Percentiles rank a stretch among this genome's conserved stretches.
These are phyloP conservation scores for Bombus pyrosoma DNA, from an alignment of 1,140 invertebrate genomes.

Conservation along the genomic window DNA sequence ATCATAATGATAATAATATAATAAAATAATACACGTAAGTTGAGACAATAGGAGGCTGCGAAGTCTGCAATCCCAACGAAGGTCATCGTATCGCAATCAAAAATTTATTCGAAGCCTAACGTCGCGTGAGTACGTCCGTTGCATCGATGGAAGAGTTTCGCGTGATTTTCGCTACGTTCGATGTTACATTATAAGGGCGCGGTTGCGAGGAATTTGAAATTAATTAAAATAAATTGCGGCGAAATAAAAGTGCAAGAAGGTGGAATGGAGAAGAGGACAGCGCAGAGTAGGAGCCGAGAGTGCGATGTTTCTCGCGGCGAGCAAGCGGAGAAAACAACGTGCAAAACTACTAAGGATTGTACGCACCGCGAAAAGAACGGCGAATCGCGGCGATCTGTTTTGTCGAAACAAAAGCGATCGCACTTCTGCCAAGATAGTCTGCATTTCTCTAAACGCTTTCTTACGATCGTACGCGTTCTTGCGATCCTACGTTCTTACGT, in stretches of 20 bases:
- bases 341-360: slow-evolving; percentile 32
- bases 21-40: too few species aligned
- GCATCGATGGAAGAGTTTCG: too few species aligned
- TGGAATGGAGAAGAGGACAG: not conserved
- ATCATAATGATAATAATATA: too few species aligned
- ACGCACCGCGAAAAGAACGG: slow-evolving; percentile 3
- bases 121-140: too few species aligned
- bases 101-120: too few species aligned
- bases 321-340: not conserved
- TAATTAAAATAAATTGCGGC: too few species aligned
- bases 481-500: not conserved
- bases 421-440: slow-evolving; percentile 30
- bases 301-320: not conserved
- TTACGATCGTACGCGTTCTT: not conserved
- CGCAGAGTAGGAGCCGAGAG: not conserved
- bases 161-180: too few species aligned
- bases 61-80: too few species aligned
- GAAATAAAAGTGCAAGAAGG: not conserved
- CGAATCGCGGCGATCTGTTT: slow-evolving; percentile 40
- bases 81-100: too few species aligned
- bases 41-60: too few species aligned
- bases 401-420: slow-evolving; percentile 32
- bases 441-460: slow-evolving; percentile 21
- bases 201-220: too few species aligned
- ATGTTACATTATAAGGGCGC: too few species aligned